Conservation (phyloP, 1,140 invertebrate species). For the Drosophila lacertosa region DNA sequence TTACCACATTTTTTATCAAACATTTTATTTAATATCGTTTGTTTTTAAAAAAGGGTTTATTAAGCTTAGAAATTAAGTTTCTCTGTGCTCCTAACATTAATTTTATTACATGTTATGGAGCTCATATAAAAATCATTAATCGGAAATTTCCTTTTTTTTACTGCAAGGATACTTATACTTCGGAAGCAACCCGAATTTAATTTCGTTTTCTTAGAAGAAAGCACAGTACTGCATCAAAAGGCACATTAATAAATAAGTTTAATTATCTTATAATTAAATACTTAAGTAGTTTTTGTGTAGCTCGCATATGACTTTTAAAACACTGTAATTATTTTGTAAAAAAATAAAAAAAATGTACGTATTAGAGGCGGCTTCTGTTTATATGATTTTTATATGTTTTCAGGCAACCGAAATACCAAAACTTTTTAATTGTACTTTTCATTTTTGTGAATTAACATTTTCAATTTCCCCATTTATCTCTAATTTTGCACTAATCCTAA, state of each 20-base stretch:
- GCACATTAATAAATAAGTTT: constrained; percentile 23
- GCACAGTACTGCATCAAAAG: constrained; percentile 45
- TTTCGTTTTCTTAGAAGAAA: constrained; percentile 25
- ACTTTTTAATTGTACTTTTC: neutral
- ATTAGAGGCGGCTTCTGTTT: constrained; percentile 14
- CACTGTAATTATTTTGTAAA: constrained; percentile 45
- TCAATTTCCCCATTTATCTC: constrained; percentile 27
- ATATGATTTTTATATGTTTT: constrained; percentile 7
- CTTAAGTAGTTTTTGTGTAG: constrained; percentile 25
- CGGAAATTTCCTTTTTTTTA: too few relatives aligned
- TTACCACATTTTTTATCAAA: too few relatives aligned
- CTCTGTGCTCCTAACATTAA: too few relatives aligned
- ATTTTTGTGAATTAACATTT: neutral
- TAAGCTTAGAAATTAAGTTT: too few relatives aligned
- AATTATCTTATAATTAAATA: constrained; percentile 18
- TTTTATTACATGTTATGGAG: too few relatives aligned
- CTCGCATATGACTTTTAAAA: constrained; percentile 15
- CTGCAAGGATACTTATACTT: too few relatives aligned
- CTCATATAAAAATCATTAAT: too few relatives aligned
- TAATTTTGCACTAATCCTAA: constrained; percentile 78
- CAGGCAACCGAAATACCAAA: neutral
- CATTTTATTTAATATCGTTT: too few relatives aligned
- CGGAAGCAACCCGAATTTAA: neutral
- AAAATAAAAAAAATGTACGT: constrained; percentile 47
- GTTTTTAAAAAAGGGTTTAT: too few relatives aligned